Conservation (phyloP, 2,888 invertebrate species). For the Uropetala carovei region DNA sequence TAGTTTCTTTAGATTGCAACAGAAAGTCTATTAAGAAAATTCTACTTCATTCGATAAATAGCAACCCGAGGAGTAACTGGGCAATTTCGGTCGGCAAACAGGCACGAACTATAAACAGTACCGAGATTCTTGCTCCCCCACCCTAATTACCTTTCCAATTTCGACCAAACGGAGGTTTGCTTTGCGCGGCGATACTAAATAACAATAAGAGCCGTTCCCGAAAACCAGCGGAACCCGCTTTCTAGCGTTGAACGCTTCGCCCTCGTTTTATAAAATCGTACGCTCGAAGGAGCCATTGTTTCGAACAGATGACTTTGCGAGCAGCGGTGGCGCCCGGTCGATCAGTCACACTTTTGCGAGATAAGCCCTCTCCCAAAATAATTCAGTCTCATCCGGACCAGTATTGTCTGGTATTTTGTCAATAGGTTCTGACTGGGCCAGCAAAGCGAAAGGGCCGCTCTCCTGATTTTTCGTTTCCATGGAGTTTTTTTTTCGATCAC, state of each 20-base stretch:
- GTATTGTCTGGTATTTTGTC: background rate
- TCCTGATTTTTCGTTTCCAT: background rate
- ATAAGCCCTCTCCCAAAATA: background rate
- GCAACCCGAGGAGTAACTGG: background rate
- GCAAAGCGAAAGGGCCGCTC: background rate
- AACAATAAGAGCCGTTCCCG: background rate
- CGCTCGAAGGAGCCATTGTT: conserved; percentile 11
- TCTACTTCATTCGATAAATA: no score
- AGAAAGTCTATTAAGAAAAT: no score
- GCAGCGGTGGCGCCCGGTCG: background rate
- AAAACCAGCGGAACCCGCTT: background rate
- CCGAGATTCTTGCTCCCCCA: background rate
- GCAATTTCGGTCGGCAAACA: background rate
- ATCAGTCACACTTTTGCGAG: background rate
- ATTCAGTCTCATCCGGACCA: background rate
- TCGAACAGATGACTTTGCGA: background rate
- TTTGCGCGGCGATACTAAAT: background rate
- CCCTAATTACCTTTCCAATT: no score
- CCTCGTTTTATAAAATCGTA: background rate
- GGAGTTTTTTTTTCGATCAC: background rate
- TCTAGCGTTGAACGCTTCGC: background rate
- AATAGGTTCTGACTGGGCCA: background rate
- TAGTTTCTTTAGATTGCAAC: no score
- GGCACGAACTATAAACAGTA: background rate
- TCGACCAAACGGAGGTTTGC: no score